Evolutionary conservation across 2,888 invertebrate species (phyloP).

Genomic region (Lasioglossum malachurum): DNA sequence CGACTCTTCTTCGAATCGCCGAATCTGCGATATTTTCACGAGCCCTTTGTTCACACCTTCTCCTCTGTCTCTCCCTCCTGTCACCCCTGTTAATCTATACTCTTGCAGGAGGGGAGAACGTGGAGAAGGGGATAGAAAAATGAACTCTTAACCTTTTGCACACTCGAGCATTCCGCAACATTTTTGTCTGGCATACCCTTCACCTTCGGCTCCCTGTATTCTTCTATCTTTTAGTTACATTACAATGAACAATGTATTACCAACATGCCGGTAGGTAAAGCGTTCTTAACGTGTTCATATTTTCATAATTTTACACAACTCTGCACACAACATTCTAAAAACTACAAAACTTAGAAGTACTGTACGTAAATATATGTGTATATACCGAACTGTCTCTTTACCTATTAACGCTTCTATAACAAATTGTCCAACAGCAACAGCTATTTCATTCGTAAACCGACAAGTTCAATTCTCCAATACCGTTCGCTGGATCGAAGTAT

Average conservation of each 20-base stretch:
- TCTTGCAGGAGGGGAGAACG: background rate
- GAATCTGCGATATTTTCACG: background rate
- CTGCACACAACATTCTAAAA: too few species aligned
- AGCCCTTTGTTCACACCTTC: too few species aligned
- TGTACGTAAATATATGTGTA: too few species aligned
- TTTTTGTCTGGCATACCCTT: background rate
- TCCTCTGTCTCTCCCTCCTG: background rate
- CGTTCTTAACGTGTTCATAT: background rate
- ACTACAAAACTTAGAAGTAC: too few species aligned
- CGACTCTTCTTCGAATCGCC: background rate
- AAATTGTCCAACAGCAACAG: background rate
- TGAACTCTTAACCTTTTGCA: background rate
- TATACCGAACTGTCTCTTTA: too few species aligned
- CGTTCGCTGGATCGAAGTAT: background rate
- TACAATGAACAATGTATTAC: background rate
- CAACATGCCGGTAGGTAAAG: background rate
- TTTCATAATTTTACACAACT: background rate
- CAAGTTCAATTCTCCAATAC: background rate
- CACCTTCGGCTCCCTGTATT: background rate
- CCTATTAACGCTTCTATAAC: too few species aligned
- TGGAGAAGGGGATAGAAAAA: background rate
- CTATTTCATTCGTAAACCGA: background rate
- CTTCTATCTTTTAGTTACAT: background rate
- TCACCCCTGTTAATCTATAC: constrained; percentile 12
- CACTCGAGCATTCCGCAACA: background rate